Percentiles rank a stretch among this genome's conserved stretches.
Evolutionary conservation across 2,113 vertebrate species (phyloP).

Genomic region (Tiliqua scincoides): DNA sequence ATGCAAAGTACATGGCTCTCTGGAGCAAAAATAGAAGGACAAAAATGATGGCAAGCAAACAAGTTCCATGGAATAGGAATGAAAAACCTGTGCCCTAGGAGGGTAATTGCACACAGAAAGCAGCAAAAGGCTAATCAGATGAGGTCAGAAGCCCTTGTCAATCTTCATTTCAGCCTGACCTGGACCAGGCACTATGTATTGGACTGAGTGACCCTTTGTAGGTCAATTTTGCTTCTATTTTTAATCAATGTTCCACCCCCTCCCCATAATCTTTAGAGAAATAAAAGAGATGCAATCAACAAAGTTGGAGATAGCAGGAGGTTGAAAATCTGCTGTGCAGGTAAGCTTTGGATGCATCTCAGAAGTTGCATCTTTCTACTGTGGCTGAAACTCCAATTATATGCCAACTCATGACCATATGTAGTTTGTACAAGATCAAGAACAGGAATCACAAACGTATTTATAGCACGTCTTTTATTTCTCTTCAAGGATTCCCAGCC

Average conservation of each 20-base stretch:
- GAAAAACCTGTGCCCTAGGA: not conserved
- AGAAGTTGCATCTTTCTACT: too few species aligned
- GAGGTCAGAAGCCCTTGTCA: not conserved
- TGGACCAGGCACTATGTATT: not conserved
- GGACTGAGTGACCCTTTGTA: not conserved
- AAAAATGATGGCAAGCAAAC: not conserved
- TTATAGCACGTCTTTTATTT: not conserved
- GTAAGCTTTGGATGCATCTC: not conserved
- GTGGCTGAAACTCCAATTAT: not conserved
- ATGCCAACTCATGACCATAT: not conserved
- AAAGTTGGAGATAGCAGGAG: not conserved
- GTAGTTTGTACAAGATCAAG: not conserved
- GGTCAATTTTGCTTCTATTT: not conserved
- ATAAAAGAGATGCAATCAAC: not conserved
- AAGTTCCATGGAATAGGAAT: not conserved
- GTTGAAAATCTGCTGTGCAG: not conserved
- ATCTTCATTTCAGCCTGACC: conserved; percentile 12
- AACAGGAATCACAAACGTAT: conserved; percentile 2
- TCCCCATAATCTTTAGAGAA: not conserved
- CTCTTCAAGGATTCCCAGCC: not conserved
- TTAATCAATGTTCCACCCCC: not conserved
- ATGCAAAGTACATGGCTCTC: not conserved
- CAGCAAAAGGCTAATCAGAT: not conserved
- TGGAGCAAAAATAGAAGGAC: not conserved
- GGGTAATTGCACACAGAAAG: not conserved